Percentiles rank a stretch among this genome's conserved stretches.
These are phyloP conservation scores for Nansenia antarctica DNA, from an alignment of 2,113 vertebrate species.

Conservation along the genomic window DNA sequence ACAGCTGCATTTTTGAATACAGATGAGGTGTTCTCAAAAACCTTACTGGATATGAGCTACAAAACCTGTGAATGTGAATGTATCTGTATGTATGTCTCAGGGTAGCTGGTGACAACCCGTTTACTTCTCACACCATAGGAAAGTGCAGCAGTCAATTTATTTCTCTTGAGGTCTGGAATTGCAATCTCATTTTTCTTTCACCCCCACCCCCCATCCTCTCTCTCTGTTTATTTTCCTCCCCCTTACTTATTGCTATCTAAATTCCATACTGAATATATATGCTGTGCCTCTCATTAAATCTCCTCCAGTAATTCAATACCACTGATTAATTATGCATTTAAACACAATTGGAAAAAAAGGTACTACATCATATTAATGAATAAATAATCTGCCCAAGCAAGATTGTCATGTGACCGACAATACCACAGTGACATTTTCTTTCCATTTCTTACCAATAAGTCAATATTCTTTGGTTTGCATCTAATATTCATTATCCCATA, in stretches of 20 bases:
- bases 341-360: slow-evolving; percentile 37
- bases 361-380: too few relatives aligned
- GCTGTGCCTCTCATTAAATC: slow-evolving; percentile 44
- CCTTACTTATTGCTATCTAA: not conserved
- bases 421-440: slow-evolving; percentile 21
- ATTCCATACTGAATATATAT: not conserved
- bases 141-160: not conserved
- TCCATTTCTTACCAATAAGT: not conserved
- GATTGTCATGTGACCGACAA: slow-evolving; percentile 47
- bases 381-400: too few relatives aligned
- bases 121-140: not conserved
- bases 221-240: not conserved
- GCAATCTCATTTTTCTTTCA: not conserved
- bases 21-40: too few relatives aligned
- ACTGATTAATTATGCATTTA: slow-evolving; percentile 60
- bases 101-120: not conserved
- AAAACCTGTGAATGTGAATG: slow-evolving; percentile 33
- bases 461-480: not conserved
- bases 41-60: not conserved
- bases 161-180: not conserved
- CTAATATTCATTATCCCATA: not conserved
- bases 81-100: too few relatives aligned
- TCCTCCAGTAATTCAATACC: slow-evolving; percentile 28
- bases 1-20: not conserved
- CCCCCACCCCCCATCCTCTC: not conserved